phyloP scores from a whole-genome alignment of 2,888 invertebrate genomes.

The Aphidoletes aphidimyza region DNA sequence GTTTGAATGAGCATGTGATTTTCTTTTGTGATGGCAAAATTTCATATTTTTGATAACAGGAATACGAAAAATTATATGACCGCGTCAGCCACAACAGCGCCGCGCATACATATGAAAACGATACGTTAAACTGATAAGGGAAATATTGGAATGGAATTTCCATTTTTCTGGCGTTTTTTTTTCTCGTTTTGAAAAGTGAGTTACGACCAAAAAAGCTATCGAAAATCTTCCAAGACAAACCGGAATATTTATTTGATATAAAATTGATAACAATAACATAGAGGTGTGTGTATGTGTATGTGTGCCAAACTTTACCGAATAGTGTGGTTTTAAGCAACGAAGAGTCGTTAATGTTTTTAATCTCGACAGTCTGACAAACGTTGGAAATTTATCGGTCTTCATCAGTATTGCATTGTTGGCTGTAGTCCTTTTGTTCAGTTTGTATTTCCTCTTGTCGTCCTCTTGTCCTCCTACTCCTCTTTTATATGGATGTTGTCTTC shows the following conservation, averaged over 20 bases:
- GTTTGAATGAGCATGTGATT: no score
- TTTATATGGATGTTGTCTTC: no score
- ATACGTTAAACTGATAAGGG: no score
- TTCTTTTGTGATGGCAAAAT: no score
- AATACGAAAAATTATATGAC: no score
- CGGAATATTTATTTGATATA: not conserved
- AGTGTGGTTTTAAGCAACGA: not conserved
- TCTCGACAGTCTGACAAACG: constrained; percentile 2
- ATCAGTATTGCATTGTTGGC: not conserved
- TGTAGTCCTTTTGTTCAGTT: not conserved
- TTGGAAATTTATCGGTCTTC: not conserved
- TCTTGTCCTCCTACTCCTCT: no score
- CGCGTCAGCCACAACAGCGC: no score
- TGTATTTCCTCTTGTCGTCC: no score
- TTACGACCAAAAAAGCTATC: not conserved
- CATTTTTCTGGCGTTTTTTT: not conserved
- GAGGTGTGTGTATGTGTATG: not conserved
- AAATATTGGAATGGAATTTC: not conserved
- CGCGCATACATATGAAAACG: no score
- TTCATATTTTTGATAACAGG: no score
- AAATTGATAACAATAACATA: constrained; percentile 10
- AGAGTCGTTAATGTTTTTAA: constrained; percentile 29
- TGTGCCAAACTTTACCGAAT: no score
- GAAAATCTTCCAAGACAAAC: not conserved
- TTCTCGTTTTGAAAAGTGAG: no score